Evolutionary conservation across 2,113 vertebrate genomes (phyloP), one percentile per base, ranked within the genome.

Genomic region (Epinephelus fuscoguttatus): DNA sequence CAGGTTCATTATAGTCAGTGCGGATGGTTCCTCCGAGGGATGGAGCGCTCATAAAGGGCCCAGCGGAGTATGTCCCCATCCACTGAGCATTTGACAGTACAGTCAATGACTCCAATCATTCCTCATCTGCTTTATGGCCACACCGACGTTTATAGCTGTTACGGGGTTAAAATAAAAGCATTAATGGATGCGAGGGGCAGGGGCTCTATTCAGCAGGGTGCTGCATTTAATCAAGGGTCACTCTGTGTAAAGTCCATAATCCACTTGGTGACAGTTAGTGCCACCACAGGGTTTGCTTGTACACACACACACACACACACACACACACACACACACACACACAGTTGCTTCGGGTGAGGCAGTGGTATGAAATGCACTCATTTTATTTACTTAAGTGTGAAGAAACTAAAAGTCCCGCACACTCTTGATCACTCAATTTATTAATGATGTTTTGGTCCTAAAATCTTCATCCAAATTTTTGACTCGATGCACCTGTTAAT

Each of bases 31-130:
- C 86, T 77, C 75, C 1, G 52, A 85, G 82, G 87, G 70, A 87
- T 87, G 84, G 82, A 86, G 85, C 66, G 19, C 85, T 88, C 92
- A 86, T 93, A 94, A 93, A 91, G 81, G 75, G 84, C 87, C 87
- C 68, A 40, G 81, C 75, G 30, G 88, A 89, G 90, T 92, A 47
- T 73, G 89, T 93, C 89, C 66, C 84, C 75, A 84, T 82, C 75
- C 83, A 71, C 85, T 62, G 79, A 84, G 80, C 70, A 71, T 91
- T 77, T 88, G 90, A 91, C 86, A 88, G 90, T 89, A 94, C 91
- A 94, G 89, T 93, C 93, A 92, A 91, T 92, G 90, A 83, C 85
- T 91, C 74, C 88, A 89, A 93, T 95, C 90, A 88, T 95, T 92
- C 84, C 90, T 94, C 94, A 90, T 94, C 89, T 64, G 87, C 88